These are phyloP conservation scores for Ispidina picta DNA, from an alignment of 2,797 vertebrate species.

Conservation along the genomic window DNA sequence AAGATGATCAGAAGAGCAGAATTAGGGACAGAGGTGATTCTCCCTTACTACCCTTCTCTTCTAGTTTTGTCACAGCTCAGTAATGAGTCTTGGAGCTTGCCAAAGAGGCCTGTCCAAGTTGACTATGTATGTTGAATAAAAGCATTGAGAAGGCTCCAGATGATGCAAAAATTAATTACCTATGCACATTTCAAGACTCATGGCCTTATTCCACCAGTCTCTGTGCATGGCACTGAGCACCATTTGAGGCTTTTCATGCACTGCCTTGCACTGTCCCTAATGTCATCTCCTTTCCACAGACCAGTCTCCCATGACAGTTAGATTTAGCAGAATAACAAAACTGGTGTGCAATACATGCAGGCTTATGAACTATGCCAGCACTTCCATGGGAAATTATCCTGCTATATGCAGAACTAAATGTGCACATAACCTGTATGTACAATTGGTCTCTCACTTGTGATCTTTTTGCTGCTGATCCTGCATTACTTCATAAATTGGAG, in stretches of 20 bases:
- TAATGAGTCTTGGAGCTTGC: not conserved
- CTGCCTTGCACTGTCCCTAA: not conserved
- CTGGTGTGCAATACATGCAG: not conserved
- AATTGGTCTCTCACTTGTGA: not conserved
- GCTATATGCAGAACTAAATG: not conserved
- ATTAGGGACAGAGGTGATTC: not conserved
- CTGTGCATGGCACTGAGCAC: not conserved
- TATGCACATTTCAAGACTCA: not conserved
- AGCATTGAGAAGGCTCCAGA: not conserved
- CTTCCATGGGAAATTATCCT: not conserved
- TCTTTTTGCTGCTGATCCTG: not conserved
- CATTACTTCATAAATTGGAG: not conserved
- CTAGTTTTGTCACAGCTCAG: not conserved
- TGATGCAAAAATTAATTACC: not conserved
- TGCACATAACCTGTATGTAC: not conserved
- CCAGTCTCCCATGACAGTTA: not conserved
- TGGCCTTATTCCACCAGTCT: not conserved
- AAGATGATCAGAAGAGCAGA: not conserved
- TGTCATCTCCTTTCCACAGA: not conserved
- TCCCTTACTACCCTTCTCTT: not conserved
- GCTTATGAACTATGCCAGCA: not conserved
- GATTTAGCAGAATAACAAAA: not conserved
- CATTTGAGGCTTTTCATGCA: not conserved
- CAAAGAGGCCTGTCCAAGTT: not conserved
- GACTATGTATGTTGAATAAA: not conserved